phyloP scores from a whole-genome alignment of 2,888 invertebrate genomes.

The Deilephila porcellus region DNA sequence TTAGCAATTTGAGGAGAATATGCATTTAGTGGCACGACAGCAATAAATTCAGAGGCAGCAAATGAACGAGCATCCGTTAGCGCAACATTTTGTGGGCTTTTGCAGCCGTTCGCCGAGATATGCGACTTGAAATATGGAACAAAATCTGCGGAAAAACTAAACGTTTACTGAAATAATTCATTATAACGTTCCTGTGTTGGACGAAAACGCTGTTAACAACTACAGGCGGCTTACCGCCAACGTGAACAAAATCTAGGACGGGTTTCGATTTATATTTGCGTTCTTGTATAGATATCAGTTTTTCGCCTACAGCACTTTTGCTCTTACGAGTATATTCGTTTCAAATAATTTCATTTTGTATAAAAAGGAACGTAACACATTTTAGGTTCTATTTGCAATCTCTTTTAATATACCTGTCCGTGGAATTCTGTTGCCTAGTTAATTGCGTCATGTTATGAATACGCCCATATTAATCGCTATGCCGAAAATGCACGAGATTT shows the following conservation, averaged over 20 bases:
- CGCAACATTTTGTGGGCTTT: constrained; percentile 57
- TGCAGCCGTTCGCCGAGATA: constrained; percentile 51
- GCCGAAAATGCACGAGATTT: not conserved
- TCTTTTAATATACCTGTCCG: not conserved
- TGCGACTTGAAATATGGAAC: constrained; percentile 44
- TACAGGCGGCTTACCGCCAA: no score
- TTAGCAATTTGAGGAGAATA: constrained; percentile 67
- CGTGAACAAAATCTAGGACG: no score
- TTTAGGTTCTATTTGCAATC: not conserved
- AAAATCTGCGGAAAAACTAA: constrained; percentile 38
- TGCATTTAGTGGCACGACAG: constrained; percentile 68
- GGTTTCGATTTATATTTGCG: no score
- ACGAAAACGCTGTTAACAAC: not conserved
- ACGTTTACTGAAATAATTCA: constrained; percentile 29
- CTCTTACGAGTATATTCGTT: no score
- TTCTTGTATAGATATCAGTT: no score
- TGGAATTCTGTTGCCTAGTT: not conserved
- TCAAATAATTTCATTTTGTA: no score
- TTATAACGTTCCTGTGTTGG: constrained; percentile 22
- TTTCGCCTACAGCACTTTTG: no score
- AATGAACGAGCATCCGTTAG: constrained; percentile 63
- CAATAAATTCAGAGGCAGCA: constrained; percentile 63
- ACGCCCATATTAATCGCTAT: not conserved
- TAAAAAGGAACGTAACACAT: not conserved
- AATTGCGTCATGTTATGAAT: not conserved